phyloP scores from a whole-genome alignment of 2,888 invertebrate species.

The Napeogenes sylphis region DNA sequence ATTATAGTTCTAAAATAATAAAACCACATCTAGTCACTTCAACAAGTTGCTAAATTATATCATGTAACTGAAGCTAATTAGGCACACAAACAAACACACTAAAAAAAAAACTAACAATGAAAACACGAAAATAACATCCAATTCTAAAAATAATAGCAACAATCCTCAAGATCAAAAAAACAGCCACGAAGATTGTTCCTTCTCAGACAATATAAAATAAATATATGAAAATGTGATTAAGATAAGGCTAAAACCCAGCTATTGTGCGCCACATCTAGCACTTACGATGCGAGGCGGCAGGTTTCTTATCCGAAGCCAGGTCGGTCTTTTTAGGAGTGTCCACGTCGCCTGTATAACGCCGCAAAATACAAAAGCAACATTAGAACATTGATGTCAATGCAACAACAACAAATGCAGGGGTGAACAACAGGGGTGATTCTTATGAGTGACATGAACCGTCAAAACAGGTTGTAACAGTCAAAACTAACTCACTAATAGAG shows the following conservation, averaged over 20 bases:
- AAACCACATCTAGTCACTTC: neutral
- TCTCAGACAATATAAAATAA: slow-evolving; percentile 14
- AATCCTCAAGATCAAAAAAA: neutral
- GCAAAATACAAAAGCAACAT: slow-evolving; percentile 76
- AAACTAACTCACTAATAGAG: slow-evolving; percentile 68
- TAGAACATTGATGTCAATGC: slow-evolving; percentile 64
- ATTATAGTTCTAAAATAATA: neutral
- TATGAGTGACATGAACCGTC: slow-evolving; percentile 9
- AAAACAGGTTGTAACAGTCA: slow-evolving; percentile 14
- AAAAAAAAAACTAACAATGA: neutral
- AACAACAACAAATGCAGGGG: slow-evolving; percentile 27
- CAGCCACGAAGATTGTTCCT: slow-evolving; percentile 4
- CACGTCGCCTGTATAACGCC: slow-evolving; percentile 73
- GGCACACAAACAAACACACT: neutral
- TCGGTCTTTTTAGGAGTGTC: slow-evolving; percentile 74
- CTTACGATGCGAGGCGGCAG: slow-evolving; percentile 73
- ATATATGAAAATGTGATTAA: slow-evolving; percentile 25
- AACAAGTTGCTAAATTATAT: neutral
- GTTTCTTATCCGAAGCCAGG: slow-evolving; percentile 72
- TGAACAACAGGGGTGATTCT: slow-evolving; percentile 13
- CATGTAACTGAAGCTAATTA: neutral
- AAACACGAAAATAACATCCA: neutral
- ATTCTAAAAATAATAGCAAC: slow-evolving; percentile 1
- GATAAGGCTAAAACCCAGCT: slow-evolving; percentile 38
- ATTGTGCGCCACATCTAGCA: slow-evolving; percentile 70